Base-by-base conservation (phyloP, 2,113 vertebrate species). In the Beaufortia kweichowensis region DNA sequence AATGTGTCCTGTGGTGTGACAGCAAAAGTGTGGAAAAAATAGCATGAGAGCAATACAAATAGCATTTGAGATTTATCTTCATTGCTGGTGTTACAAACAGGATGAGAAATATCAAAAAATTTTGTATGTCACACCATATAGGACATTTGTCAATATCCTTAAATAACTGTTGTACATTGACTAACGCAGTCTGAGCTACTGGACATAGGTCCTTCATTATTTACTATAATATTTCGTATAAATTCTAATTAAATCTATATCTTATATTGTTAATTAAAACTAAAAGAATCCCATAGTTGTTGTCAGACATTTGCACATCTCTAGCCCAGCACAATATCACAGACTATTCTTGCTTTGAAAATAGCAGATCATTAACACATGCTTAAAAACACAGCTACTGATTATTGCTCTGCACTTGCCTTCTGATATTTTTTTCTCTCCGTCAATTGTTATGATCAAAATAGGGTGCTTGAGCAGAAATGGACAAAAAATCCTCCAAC, bases 361-460 rank as follows among this genome's bases (percentile, higher is more conserved):
- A 56, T 56, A 56, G 50, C 31, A 70, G 14, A 33, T 39, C 48
- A 70, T 19, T 56, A 57, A 35, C 67, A 39, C 17, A n/a, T 31
- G 53, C 31, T 19, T 57, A 3, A 70, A 2, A n/a, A n/a, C n/a
- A n/a, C n/a, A n/a, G n/a, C n/a, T n/a, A n/a, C n/a, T n/a, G n/a
- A n/a, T n/a, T n/a, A n/a, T n/a, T n/a, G n/a, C n/a, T n/a, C n/a
- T n/a, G n/a, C n/a, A n/a, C n/a, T n/a, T n/a, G n/a, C n/a, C n/a
- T 21, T 39, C 43, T 19, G 0, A 9, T 33, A 29, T 31, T 62
- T 26, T n/a, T 15, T 29, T 26, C 14, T 61, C 41, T n/a, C 21
- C 3, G 23, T 70, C 46, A 24, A 64, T 23, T n/a, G 50, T 41
- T 65, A 55, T 60, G 50, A 65, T 75, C 63, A 62, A 78, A 75